These are phyloP conservation scores for Clarias macrocephalus DNA, from an alignment of 2,113 vertebrate genomes.

Conservation along the genomic window DNA sequence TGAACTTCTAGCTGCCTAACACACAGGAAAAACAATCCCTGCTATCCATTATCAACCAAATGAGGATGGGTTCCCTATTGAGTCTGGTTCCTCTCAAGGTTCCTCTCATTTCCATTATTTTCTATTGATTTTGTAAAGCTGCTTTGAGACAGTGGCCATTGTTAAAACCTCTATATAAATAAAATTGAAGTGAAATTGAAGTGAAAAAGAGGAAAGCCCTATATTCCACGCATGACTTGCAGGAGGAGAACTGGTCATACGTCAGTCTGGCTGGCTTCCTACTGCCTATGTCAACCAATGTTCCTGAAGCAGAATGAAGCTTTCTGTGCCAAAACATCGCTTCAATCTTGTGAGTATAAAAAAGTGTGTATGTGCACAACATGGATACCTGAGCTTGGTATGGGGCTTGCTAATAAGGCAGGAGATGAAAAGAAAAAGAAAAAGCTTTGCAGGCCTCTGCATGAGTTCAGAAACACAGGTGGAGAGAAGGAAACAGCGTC, in stretches of 20 bases:
- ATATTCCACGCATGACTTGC: neutral
- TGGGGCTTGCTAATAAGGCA: conserved; percentile 14
- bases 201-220: neutral
- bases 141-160: too few species aligned
- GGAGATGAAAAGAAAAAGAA: neutral
- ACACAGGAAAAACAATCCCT: too few species aligned
- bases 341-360: conserved; percentile 36
- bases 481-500: neutral
- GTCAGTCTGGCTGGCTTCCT: conserved; percentile 48
- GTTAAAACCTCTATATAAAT: too few species aligned
- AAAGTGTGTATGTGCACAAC: conserved; percentile 5
- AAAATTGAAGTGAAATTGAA: too few species aligned
- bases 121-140: too few species aligned
- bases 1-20: too few species aligned
- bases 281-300: conserved; percentile 43
- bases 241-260: conserved; percentile 28
- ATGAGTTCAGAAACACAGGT: neutral
- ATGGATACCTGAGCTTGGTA: conserved; percentile 22
- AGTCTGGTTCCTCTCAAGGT: too few species aligned
- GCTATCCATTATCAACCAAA: too few species aligned
- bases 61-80: too few species aligned
- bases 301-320: conserved; percentile 34
- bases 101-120: too few species aligned
- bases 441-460: conserved; percentile 1
- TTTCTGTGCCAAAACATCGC: conserved; percentile 45